A percentile compares a stretch with the other conserved stretches of the same genome.
These are phyloP conservation scores for Halocynthia roretzi DNA, from an alignment of 23 tunicate species.

Conservation along the genomic window DNA sequence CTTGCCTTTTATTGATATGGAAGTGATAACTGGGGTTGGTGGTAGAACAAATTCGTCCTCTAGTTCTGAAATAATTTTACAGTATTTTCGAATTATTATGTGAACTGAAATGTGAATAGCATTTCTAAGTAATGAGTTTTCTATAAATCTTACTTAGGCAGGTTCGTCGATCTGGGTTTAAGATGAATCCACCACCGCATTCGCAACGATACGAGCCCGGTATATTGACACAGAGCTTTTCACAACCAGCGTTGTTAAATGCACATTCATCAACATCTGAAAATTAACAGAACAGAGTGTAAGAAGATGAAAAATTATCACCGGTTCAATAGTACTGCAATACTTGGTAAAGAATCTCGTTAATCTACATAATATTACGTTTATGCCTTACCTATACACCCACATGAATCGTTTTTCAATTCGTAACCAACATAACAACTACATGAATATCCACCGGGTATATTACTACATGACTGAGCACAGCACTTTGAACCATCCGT, in stretches of 20 bases:
- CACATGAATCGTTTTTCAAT: conserved; percentile 46
- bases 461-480: conserved; percentile 79
- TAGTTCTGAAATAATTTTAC: too few species aligned
- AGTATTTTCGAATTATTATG: too few species aligned
- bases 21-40: too few species aligned
- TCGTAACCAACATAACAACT: conserved; percentile 73
- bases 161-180: conserved; percentile 27
- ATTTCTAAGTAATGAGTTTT: too few species aligned
- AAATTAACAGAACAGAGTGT: background rate
- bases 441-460: conserved; percentile 91
- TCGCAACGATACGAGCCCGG: conserved; percentile 72
- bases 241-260: conserved; percentile 88
- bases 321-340: too few species aligned
- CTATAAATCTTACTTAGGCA: conserved; percentile 43
- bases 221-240: conserved; percentile 82
- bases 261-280: conserved; percentile 88
- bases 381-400: conserved; percentile 48
- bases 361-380: too few species aligned
- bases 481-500: conserved; percentile 73
- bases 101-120: too few species aligned
- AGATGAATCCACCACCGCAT: conserved; percentile 85
- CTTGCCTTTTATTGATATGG: too few species aligned
- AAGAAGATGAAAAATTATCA: background rate
- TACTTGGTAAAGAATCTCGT: too few species aligned
- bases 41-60: too few species aligned